Evolutionary conservation across 2,888 invertebrate species (phyloP), one percentile per base, ranked within the genome.

Genomic region (Cantharis flavilabris): DNA sequence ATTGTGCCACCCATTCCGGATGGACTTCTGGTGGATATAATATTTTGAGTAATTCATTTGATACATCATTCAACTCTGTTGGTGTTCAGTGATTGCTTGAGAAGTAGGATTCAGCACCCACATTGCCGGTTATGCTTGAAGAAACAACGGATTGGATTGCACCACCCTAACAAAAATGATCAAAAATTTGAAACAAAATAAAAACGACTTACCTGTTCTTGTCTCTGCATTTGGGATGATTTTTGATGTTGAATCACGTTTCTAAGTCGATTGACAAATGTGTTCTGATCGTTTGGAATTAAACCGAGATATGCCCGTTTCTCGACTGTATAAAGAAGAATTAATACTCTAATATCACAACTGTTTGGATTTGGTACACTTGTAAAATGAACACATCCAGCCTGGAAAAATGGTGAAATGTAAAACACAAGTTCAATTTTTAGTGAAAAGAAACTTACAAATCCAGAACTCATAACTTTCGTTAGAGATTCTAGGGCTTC

Each of bases 331-430:
- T 96, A 97, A 49, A 97, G 88, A 2, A 97, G 89, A 78, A 97
- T 94, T 67, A 97, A 90, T n/a, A 97, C 96, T 87, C 96, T 95
- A 83, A 97, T 96, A 83, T 96, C 96, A 85, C 95, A 96, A 1
- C 92, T 85, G 2, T 87, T 81, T 0, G 87, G 85, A 0, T 92
- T 91, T 67, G 91, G 89, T 16, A 90, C 86, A 71, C 92, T 91
- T 0, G 95, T 94, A 87, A 98, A 98, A 86, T 98, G 97, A 0
- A 98, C 97, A 88, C 97, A 98, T 9, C 98, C 98, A 69, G 97
- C 96, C 96, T 96, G 86, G 74, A 90, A 89, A 18, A 69, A 71
- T 72, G 3, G 9, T 69, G 70, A 9, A 71, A 33, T 1, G n/a
- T 49, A 33, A 23, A 71, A 69, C 69, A 62, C 65, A 3, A 18